A percentile compares a stretch with the other conserved stretches of the same genome.
Evolutionary conservation across 1,140 invertebrate genomes (phyloP).

Genomic region (Atopsyche davidsoni): DNA sequence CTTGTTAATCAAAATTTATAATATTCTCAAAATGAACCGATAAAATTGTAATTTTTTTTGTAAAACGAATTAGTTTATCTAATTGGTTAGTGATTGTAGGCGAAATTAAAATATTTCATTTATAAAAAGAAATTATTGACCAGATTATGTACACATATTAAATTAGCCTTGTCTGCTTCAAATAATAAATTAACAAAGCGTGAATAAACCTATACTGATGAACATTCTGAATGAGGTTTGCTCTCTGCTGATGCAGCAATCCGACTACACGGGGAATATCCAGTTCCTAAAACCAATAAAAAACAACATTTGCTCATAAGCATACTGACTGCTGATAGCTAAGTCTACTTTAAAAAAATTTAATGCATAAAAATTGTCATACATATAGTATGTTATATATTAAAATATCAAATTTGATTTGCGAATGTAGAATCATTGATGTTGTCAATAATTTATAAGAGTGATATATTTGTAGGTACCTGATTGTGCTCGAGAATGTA

Average conservation of each 20-base stretch:
- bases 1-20: too few species aligned
- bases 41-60: too few species aligned
- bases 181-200: constrained; percentile 72
- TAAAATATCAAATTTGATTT: not conserved
- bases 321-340: too few species aligned
- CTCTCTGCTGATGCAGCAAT: constrained; percentile 73
- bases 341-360: too few species aligned
- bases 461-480: constrained; percentile 48
- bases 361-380: too few species aligned
- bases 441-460: too few species aligned
- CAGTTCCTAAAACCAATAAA: constrained; percentile 55
- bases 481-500: constrained; percentile 84
- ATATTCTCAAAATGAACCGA: too few species aligned
- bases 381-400: not conserved
- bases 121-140: not conserved
- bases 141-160: too few species aligned
- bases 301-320: too few species aligned
- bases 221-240: constrained; percentile 79
- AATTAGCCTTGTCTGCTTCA: constrained; percentile 81
- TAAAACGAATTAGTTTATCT: too few species aligned
- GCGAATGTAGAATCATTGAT: not conserved
- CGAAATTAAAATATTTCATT: not conserved
- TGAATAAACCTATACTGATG: constrained; percentile 89
- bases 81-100: too few species aligned
- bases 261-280: constrained; percentile 71